Percentiles rank a stretch among this genome's conserved stretches.
Evolutionary conservation across 1,140 invertebrate species (phyloP).

Genomic region (Colletes gigas): DNA sequence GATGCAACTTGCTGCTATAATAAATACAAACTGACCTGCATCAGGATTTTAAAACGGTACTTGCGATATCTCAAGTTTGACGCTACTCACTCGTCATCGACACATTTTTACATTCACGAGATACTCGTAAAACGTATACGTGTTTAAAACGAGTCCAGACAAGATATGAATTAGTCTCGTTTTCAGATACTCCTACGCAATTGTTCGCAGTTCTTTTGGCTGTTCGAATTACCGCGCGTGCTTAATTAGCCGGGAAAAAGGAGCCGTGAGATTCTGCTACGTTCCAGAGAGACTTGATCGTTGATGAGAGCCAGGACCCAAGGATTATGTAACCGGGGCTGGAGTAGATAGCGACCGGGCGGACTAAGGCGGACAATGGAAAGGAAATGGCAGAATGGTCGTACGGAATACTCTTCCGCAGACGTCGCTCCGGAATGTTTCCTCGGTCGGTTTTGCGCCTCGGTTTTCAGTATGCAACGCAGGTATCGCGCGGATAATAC

Average conservation of each 20-base stretch:
- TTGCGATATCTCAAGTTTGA: too few relatives aligned
- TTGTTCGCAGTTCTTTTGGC: too few relatives aligned
- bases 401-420: neutral
- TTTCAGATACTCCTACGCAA: too few relatives aligned
- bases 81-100: too few relatives aligned
- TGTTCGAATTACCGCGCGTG: too few relatives aligned
- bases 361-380: slow-evolving; percentile 7
- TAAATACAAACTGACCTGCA: too few relatives aligned
- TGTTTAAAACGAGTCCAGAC: too few relatives aligned
- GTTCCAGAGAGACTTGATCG: neutral
- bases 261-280: neutral
- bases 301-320: neutral
- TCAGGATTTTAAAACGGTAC: too few relatives aligned
- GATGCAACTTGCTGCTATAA: too few relatives aligned
- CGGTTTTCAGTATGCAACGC: neutral
- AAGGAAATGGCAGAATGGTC: slow-evolving; percentile 10
- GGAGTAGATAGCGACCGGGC: neutral
- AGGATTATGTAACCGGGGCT: slow-evolving; percentile 1
- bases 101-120: too few relatives aligned
- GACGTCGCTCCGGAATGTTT: slow-evolving; percentile 16
- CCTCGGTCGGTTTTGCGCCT: neutral
- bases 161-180: too few relatives aligned
- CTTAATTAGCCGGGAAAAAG: neutral
- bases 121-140: too few relatives aligned
- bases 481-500: neutral